Base-by-base conservation (phyloP, 92 coral and sea anemone species). In the Porites divaricata region DNA sequence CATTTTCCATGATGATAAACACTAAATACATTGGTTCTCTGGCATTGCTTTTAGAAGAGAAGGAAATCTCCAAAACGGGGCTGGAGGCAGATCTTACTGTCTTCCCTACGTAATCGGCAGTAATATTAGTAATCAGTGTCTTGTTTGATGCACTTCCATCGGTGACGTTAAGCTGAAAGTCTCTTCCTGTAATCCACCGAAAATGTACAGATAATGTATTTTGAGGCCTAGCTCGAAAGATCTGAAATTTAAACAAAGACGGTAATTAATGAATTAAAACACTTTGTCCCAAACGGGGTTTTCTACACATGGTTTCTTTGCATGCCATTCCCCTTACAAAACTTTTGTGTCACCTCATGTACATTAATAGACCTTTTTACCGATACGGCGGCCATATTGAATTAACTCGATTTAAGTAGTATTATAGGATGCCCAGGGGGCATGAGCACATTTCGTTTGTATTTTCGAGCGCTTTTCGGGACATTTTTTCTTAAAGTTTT, bases 91-190 rank as follows among this genome's bases (percentile, higher is more conserved):
- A 19, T 67, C 26, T 67, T 22, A 67, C 26, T 67, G 72, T 25
- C 72, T 25, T 72, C 16, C 76, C 76, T 12, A 15, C 17, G 76
- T 72, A 72, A 45, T 72, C 24, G 57, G 54, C 28, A 21, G 76
- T 72, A 51, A 72, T 72, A 16, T 25, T 72, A 45, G 54, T 51
- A 12, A 72, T 16, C 59, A 72, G 12, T 24, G 76, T 48, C 52
- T 45, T 51, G 59, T 72, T 72, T 72, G 76, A 45, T 72, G 76
- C 24, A 72, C 76, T 72, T 72, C 76, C 59, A 51, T 72, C 76
- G 53, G 76, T 72, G 59, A 72, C 76, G 21, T 72, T 72, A 59
- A 72, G 76, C 76, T 72, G 12, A 72, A 72, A 72, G 59, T 72
- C 76, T 15, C 61, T 72, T 72, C 76, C 76, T 51, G 28, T 21